These are phyloP conservation scores for Salvelinus fontinalis DNA, from an alignment of 2,113 vertebrate species.

Conservation along the genomic window DNA sequence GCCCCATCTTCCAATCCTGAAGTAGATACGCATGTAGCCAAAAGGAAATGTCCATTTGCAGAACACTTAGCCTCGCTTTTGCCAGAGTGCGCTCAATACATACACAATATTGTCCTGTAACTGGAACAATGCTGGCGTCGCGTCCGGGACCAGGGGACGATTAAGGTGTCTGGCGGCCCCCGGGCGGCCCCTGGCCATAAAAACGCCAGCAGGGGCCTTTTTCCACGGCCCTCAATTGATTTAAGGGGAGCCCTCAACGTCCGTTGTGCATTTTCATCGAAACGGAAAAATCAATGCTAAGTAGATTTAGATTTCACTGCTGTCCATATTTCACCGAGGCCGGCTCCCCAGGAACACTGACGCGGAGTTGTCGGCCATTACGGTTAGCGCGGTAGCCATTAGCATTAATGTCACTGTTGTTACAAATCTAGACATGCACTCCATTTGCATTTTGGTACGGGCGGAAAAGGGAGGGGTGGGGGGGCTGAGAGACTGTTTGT, in stretches of 20 bases:
- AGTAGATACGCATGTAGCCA: background rate
- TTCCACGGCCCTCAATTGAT: background rate
- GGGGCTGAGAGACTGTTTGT: background rate
- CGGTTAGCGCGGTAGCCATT: slow-evolving; percentile 33
- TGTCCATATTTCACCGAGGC: slow-evolving; percentile 43
- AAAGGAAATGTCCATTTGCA: too few relatives aligned
- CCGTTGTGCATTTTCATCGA: background rate
- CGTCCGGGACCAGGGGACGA: slow-evolving; percentile 2
- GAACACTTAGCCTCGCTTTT: slow-evolving; percentile 15
- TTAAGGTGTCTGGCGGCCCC: slow-evolving; percentile 25
- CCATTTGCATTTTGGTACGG: slow-evolving; percentile 35
- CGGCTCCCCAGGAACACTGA: slow-evolving; percentile 35
- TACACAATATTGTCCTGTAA: slow-evolving; percentile 20
- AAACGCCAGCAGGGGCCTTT: background rate
- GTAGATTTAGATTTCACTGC: slow-evolving; percentile 48
- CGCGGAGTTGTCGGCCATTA: slow-evolving; percentile 47
- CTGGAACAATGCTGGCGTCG: slow-evolving; percentile 29
- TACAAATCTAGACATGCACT: slow-evolving; percentile 48
- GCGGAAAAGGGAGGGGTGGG: background rate
- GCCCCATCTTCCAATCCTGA: background rate
- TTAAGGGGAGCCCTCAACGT: background rate
- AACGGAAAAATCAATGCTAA: slow-evolving; percentile 14
- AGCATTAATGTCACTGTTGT: slow-evolving; percentile 46
- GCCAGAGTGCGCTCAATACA: slow-evolving; percentile 24
- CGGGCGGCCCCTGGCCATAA: background rate